phyloP scores from a whole-genome alignment of 2,113 vertebrate species.

The Megaceryle torquata region DNA sequence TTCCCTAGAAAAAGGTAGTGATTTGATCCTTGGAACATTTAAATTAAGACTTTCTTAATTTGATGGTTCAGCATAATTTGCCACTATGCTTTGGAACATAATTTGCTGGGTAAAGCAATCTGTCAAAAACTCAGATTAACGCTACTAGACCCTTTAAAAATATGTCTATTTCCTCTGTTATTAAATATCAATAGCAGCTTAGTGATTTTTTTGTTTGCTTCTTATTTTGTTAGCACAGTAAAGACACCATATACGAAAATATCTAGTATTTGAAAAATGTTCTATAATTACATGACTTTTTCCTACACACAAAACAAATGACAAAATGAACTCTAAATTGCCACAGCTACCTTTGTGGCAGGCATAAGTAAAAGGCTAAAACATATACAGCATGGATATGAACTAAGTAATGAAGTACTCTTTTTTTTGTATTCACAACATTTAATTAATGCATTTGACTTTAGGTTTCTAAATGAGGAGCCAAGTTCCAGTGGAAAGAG shows the following conservation, averaged over 20 bases:
- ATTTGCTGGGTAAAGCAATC: slow-evolving; percentile 54
- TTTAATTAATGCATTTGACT: background rate
- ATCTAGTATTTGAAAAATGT: background rate
- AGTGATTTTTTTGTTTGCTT: background rate
- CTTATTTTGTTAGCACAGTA: background rate
- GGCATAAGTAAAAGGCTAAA: background rate
- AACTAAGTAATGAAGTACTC: background rate
- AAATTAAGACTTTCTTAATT: slow-evolving; percentile 61
- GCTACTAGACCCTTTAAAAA: background rate
- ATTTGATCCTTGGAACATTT: slow-evolving; percentile 48
- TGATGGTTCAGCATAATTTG: slow-evolving; percentile 54
- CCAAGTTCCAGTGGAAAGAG: slow-evolving; percentile 3
- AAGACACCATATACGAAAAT: background rate
- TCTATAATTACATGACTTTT: background rate
- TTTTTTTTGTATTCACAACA: background rate
- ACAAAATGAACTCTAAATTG: slow-evolving; percentile 21
- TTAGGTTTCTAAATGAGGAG: background rate
- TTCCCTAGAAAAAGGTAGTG: background rate
- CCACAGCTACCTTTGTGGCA: background rate
- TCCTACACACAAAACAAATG: background rate
- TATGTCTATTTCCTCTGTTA: background rate
- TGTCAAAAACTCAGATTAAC: slow-evolving; percentile 32
- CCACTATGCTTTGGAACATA: slow-evolving; percentile 58
- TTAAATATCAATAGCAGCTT: background rate
- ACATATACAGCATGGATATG: background rate